Conservation (phyloP, 2,797 vertebrate species). For the Amblyraja radiata region DNA sequence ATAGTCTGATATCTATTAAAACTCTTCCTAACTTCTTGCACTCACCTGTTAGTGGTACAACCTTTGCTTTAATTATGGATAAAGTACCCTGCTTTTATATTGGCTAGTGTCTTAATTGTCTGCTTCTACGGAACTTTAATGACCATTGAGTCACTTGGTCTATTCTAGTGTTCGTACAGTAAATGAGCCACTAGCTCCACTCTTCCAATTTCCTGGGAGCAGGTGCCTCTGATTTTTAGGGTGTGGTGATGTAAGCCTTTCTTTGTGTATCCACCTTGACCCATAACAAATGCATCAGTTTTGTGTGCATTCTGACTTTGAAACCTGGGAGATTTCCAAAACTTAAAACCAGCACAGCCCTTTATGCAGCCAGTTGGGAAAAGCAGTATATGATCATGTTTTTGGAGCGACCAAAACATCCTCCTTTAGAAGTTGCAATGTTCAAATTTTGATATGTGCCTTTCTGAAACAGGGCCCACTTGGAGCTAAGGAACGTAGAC, state of each 20-base stretch:
- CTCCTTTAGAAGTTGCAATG: background rate
- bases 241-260: background rate
- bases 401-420: background rate
- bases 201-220: background rate
- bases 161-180: background rate
- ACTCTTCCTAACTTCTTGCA: background rate
- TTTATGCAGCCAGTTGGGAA: background rate
- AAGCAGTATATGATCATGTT: background rate
- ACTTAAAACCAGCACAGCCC: background rate
- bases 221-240: too few species aligned
- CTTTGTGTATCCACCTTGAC: background rate
- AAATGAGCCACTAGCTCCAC: background rate
- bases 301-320: background rate
- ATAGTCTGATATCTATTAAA: background rate
- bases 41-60: background rate
- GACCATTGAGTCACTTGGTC: background rate
- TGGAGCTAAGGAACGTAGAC: slow-evolving; percentile 67
- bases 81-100: background rate
- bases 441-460: background rate
- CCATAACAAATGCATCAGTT: background rate
- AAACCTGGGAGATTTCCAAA: background rate
- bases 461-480: slow-evolving; percentile 68
- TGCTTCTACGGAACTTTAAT: too few species aligned
- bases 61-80: background rate
- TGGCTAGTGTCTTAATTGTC: background rate